These are phyloP conservation scores for Loris lydekkerianus DNA, from an alignment of 2,797 vertebrate species.

Conservation along the genomic window DNA sequence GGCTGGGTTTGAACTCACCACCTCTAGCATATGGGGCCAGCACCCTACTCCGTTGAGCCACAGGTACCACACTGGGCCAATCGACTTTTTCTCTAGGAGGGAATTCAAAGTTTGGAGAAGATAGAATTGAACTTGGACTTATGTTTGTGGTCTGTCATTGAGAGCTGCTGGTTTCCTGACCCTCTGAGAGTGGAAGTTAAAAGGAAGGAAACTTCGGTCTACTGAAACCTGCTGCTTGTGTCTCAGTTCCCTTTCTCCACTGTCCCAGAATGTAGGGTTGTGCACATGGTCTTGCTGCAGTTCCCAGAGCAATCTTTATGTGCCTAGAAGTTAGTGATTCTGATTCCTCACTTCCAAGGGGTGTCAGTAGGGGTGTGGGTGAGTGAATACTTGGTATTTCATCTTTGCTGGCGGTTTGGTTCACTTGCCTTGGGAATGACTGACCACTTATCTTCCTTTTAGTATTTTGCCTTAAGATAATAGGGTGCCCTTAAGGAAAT, in stretches of 20 bases:
- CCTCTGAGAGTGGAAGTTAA: background rate
- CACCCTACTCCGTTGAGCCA: too few species aligned
- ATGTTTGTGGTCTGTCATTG: background rate
- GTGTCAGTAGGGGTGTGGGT: background rate
- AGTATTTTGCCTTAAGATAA: background rate
- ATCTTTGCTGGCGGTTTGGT: conserved; percentile 44
- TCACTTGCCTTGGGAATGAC: background rate
- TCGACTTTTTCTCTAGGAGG: background rate
- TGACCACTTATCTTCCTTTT: background rate
- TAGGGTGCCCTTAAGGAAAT: background rate
- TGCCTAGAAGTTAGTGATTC: background rate
- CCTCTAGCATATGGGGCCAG: too few species aligned
- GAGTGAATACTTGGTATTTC: background rate
- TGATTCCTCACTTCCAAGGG: conserved; percentile 35
- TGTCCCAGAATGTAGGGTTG: background rate
- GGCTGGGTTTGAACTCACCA: too few species aligned
- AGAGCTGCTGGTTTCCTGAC: background rate
- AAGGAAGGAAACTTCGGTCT: background rate
- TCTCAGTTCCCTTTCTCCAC: background rate
- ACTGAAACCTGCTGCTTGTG: background rate
- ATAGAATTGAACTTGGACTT: background rate
- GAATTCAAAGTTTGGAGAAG: background rate
- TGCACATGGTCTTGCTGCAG: background rate
- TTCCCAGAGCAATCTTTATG: conserved; percentile 11
- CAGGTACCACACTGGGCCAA: too few species aligned